Conservation (phyloP, 2,113 vertebrate genomes). For the Girardinichthys multiradiatus region DNA sequence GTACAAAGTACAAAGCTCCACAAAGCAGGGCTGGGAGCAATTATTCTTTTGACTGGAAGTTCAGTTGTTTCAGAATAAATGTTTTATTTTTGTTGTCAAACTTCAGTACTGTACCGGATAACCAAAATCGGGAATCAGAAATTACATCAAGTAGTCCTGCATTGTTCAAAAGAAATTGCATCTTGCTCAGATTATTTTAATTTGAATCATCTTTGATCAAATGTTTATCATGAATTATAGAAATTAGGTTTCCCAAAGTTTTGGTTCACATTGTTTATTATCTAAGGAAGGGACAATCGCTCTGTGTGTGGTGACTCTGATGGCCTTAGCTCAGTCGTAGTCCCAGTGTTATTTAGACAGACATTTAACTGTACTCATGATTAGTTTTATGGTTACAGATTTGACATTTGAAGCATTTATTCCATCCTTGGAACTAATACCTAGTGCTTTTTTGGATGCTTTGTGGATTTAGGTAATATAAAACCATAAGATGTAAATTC, state of each 20-base stretch:
- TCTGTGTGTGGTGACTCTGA: background rate
- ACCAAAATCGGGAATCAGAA: background rate
- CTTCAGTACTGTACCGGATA: background rate
- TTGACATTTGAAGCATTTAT: background rate
- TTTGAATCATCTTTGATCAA: background rate
- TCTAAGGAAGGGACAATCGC: background rate
- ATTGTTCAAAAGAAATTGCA: background rate
- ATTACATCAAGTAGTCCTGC: background rate
- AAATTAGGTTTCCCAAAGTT: too few relatives aligned
- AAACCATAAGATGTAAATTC: background rate
- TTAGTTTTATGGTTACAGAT: background rate
- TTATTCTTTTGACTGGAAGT: constrained; percentile 26
- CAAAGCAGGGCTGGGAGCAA: constrained; percentile 37
- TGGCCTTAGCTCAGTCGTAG: background rate
- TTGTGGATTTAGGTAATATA: background rate
- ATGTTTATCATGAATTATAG: constrained; percentile 1
- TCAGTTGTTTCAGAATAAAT: constrained; percentile 16
- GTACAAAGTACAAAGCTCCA: constrained; percentile 20
- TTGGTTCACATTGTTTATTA: too few relatives aligned
- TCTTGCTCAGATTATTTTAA: constrained; percentile 1
- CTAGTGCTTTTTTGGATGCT: background rate
- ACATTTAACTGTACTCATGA: background rate
- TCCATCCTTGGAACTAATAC: background rate
- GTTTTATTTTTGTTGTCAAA: constrained; percentile 11
- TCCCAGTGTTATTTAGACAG: background rate